Conservation (phyloP, 2,797 vertebrate genomes). For the Ficedula albicollis region DNA sequence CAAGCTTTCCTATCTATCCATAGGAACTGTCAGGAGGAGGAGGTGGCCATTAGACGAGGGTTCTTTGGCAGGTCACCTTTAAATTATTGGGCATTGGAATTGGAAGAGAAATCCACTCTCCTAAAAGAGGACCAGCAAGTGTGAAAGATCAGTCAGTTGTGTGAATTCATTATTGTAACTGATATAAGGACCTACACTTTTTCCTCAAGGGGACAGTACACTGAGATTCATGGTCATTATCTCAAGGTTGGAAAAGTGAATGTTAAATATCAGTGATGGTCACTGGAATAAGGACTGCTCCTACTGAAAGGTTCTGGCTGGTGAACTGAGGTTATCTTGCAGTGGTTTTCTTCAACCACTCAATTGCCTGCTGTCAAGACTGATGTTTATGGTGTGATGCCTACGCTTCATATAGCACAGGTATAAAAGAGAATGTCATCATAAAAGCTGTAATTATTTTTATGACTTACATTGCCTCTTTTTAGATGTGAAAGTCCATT, state of each 20-base stretch:
- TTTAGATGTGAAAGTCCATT: neutral
- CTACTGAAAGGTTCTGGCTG: neutral
- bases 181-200: neutral
- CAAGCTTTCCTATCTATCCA: neutral
- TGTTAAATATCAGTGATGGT: neutral
- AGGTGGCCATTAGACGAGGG: neutral
- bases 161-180: neutral
- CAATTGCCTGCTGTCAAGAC: neutral
- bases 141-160: neutral
- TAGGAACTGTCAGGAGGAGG: neutral
- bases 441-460: neutral
- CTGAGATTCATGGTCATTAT: neutral
- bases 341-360: neutral
- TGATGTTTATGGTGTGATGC: neutral
- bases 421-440: neutral
- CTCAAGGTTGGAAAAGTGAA: neutral
- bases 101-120: neutral
- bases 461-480: neutral
- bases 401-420: neutral
- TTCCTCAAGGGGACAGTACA: neutral
- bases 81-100: neutral
- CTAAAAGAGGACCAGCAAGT: neutral
- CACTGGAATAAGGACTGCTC: neutral
- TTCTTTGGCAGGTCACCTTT: neutral
- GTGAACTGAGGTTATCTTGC: neutral